Conservation (phyloP, 2,113 vertebrate species). For the Chaetops frenatus region DNA sequence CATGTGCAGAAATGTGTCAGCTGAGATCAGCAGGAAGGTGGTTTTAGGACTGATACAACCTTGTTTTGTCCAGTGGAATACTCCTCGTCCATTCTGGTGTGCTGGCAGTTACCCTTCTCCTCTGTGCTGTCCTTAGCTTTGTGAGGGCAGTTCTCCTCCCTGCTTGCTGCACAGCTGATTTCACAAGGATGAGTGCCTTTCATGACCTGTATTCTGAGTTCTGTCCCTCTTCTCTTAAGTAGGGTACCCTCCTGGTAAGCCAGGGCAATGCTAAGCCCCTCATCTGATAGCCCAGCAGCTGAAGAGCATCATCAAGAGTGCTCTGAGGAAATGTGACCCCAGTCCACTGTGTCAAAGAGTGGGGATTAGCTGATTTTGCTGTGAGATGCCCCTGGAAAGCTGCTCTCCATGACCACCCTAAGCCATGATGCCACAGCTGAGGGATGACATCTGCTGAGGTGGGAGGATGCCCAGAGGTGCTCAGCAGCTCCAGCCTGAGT, state of each 20-base stretch:
- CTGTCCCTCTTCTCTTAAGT: background rate
- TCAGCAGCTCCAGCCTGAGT: background rate
- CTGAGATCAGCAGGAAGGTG: background rate
- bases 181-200: background rate
- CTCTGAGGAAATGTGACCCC: background rate
- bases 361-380: background rate
- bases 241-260: background rate
- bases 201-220: background rate
- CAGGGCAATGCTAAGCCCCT: background rate
- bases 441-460: background rate
- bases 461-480: background rate
- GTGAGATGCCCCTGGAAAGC: background rate
- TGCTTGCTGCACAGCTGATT: background rate
- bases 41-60: background rate
- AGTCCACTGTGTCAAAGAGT: background rate
- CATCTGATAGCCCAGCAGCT: background rate
- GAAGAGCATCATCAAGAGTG: background rate
- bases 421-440: background rate
- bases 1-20: background rate
- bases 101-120: background rate
- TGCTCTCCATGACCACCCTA: background rate
- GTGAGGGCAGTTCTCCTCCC: background rate
- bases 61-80: background rate
- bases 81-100: background rate
- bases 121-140: background rate